Evolutionary conservation across 2,113 vertebrate genomes (phyloP), one percentile per base, ranked within the genome.

Genomic region (Chlorocebus sabaeus): DNA sequence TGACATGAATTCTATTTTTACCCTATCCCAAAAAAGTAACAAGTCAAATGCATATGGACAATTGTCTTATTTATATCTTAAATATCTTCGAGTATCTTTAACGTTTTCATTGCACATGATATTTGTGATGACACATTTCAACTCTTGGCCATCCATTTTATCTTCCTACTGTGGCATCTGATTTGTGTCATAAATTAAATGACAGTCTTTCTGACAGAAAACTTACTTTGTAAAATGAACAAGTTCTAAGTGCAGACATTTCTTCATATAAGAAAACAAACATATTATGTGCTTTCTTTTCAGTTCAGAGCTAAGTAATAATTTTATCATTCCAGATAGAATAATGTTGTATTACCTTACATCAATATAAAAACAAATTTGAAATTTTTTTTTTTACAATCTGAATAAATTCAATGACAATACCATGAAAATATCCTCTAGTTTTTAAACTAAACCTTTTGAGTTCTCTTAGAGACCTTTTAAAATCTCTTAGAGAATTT

Each of bases 231-330:
- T 68, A 87, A 68, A 94, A 73, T 30, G 52, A 38, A 20, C 4
- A 75, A 83, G 83, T 25, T 81, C 55, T 64, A 80, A 87, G 55
- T 48, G 22, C 3, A 79, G 38, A 64, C 43, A 73, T 70, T 92
- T 96, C n/a, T 86, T 90, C 75, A 73, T 70, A 50, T 59, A 75
- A 84, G 45, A 91, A 95, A 97, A 89, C 55, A 94, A 92, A 76
- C 50, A 57, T 48, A 61, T 43, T 87, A 76, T 80, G 35, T 45
- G 32, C 85, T 94, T 94, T 82, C 67, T 93, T 73, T 96, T 95
- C 11, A 86, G 57, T 93, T 96, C 43, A 97, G 25, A 95, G 48
- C 38, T 90, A 75, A 94, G 55, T 96, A 43, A 50, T 8, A 90
- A 76, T 83, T 96, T 92, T 75, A 92, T 93, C 27, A 72, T 83